These are phyloP conservation scores for Procambarus virginalis DNA, from an alignment of 1,140 invertebrate species.

Conservation along the genomic window DNA sequence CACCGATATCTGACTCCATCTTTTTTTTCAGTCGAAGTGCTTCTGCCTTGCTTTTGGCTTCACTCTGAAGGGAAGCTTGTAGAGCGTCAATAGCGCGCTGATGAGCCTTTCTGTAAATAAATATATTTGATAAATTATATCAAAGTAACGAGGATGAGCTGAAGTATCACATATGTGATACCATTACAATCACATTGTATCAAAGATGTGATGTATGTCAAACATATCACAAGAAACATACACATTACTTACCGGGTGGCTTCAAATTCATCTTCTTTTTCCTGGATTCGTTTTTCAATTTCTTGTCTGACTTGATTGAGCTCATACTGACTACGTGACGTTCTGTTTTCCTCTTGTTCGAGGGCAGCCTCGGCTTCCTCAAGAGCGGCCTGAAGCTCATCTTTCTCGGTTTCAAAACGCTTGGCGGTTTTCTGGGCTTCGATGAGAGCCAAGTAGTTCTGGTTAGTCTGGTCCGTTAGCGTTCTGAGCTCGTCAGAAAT, in stretches of 20 bases:
- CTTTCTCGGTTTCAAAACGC: slow-evolving; percentile 80
- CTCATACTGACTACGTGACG: slow-evolving; percentile 41
- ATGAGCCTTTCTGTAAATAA: slow-evolving; percentile 73
- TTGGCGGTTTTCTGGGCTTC: slow-evolving; percentile 79
- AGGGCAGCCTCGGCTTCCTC: slow-evolving; percentile 72
- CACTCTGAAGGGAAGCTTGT: slow-evolving; percentile 40
- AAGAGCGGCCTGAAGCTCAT: slow-evolving; percentile 80
- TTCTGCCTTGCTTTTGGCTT: slow-evolving; percentile 49
- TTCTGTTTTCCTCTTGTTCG: slow-evolving; percentile 51
- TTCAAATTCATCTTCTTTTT: slow-evolving; percentile 56
- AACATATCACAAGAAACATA: neutral
- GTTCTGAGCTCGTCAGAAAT: slow-evolving; percentile 42
- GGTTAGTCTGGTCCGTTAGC: slow-evolving; percentile 76
- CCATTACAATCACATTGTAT: neutral
- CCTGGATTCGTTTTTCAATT: slow-evolving; percentile 52
- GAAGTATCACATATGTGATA: neutral
- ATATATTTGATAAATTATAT: slow-evolving; percentile 24
- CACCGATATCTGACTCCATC: slow-evolving; percentile 52
- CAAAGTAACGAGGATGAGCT: slow-evolving; percentile 25
- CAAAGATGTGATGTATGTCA: too few species aligned
- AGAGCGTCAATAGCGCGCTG: slow-evolving; percentile 41
- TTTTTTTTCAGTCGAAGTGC: slow-evolving; percentile 52
- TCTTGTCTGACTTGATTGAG: slow-evolving; percentile 55
- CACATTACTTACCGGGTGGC: slow-evolving; percentile 72
- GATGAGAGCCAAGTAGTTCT: slow-evolving; percentile 74